Evolutionary conservation across 2,888 invertebrate genomes (phyloP).

Genomic region (Drosophila tanythrix): DNA sequence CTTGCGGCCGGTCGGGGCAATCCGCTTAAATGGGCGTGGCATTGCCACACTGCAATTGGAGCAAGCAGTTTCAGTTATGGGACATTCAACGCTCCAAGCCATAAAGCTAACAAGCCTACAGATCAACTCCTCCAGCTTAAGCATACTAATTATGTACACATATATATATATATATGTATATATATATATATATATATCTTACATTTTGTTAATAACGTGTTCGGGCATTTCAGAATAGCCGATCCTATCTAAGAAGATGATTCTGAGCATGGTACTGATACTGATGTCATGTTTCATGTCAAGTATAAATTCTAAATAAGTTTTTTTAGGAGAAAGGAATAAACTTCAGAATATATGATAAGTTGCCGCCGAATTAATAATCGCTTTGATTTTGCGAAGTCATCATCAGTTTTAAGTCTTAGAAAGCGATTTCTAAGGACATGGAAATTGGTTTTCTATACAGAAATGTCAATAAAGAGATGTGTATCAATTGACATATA

Average conservation of each 20-base stretch:
- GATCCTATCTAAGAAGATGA: background rate
- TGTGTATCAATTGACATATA: too few species aligned
- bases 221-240: background rate
- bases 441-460: background rate
- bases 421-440: background rate
- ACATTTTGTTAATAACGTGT: background rate
- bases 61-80: constrained; percentile 45
- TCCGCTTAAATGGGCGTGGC: constrained; percentile 54
- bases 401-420: background rate
- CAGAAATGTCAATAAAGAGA: background rate
- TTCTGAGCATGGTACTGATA: background rate
- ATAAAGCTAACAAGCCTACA: constrained; percentile 2
- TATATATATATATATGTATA: background rate
- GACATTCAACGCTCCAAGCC: constrained; percentile 6
- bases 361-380: background rate
- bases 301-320: background rate
- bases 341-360: background rate
- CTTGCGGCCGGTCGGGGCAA: constrained; percentile 27
- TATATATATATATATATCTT: background rate
- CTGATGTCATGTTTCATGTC: background rate
- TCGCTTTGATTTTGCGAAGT: background rate
- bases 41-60: constrained; percentile 43
- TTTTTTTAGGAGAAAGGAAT: background rate
- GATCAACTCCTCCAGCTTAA: constrained; percentile 4
- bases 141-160: background rate